Evolutionary conservation across 2,888 invertebrate genomes (phyloP).

Genomic region (Eupithecia abbreviata): DNA sequence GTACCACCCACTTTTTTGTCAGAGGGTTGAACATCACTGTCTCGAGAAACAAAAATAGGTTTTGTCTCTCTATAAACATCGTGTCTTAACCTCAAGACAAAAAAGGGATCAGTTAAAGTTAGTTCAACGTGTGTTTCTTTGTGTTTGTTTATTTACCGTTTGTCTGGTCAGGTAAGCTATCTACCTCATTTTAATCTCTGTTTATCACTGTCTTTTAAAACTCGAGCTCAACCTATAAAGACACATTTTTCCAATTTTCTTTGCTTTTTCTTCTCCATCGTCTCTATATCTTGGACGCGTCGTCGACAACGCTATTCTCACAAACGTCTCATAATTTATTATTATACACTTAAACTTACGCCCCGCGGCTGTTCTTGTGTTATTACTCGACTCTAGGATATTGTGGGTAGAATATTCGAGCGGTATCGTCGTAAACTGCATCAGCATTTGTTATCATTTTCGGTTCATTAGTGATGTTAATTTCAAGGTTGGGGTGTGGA

Average conservation of each 20-base stretch:
- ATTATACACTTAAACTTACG: constrained; percentile 50
- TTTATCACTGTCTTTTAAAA: neutral
- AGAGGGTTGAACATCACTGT: neutral
- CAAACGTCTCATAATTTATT: constrained; percentile 59
- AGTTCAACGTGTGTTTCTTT: neutral
- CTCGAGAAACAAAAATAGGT: neutral
- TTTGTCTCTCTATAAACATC: neutral
- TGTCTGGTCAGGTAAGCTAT: neutral
- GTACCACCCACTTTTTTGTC: neutral
- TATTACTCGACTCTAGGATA: constrained; percentile 35
- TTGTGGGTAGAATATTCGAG: constrained; percentile 33
- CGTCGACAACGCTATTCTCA: constrained; percentile 51
- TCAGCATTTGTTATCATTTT: neutral
- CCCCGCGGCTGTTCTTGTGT: constrained; percentile 34
- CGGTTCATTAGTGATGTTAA: constrained; percentile 5
- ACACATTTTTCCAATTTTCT: neutral
- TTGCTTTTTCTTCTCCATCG: constrained; percentile 12
- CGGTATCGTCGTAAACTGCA: constrained; percentile 18
- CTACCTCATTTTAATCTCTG: neutral
- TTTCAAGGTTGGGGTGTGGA: neutral
- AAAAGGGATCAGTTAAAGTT: neutral
- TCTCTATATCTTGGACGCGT: constrained; percentile 11
- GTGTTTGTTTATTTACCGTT: neutral
- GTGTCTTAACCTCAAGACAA: neutral
- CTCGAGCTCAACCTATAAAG: too few species aligned